Evolutionary conservation across 2,888 invertebrate genomes (phyloP), one percentile per base, ranked within the genome.

Genomic region (Chesias legatella): DNA sequence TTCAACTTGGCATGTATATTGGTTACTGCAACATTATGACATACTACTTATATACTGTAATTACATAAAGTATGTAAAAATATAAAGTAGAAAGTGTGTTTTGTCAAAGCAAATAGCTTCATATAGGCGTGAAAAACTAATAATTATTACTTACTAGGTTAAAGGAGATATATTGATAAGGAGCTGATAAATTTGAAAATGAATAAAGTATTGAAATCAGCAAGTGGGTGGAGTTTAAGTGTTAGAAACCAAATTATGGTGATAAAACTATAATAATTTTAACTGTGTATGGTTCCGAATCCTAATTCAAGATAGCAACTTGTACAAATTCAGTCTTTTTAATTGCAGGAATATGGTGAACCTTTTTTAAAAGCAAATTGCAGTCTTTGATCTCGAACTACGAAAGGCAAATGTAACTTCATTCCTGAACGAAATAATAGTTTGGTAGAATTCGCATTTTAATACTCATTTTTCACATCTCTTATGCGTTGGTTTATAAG

Each of bases 371-470:
- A 17, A 17, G 13, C 13, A 3, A 17, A n/a, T n/a, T n/a, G n/a
- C n/a, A n/a, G n/a, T 17, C 3, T 17, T 3, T 17, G 13, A 54
- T 52, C 54, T 57, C 50, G 39, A 36, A 45, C 35, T 31, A 33
- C n/a, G 22, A 31, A 48, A 36, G 42, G 42, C 34, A 37, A 45
- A 31, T 28, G 13, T 23, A 46, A 45, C 9, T 34, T 29, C 46
- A 48, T 51, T 51, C 51, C 48, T 48, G 40, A 36, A 45, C 27
- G 34, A 20, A 49, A 49, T 43, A 17, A 8, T 48, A 60, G 53
- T 56, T 59, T 60, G 60, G 38, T 67, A 67, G 60, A 53, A 51
- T 68, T 67, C 60, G 53, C 63, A 67, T 58, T 67, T 69, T 68
- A 67, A 56, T 65, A 69, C 53, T 26, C 3, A 7, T 1, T 39